Conservation (phyloP, 1,140 invertebrate species). For the Magallana ariakensis region DNA sequence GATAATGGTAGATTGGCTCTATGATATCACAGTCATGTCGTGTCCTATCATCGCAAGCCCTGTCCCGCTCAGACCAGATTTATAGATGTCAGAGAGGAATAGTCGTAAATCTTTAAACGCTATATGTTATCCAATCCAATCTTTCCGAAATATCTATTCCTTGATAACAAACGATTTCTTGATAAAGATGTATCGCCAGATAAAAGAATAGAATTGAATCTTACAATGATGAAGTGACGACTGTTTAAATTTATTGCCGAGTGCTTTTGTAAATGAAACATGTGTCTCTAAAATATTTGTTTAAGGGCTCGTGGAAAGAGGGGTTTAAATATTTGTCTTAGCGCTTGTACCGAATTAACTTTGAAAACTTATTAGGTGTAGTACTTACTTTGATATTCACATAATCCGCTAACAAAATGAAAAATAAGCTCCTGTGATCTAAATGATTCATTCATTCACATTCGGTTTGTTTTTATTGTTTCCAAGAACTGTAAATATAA, state of each 20-base stretch:
- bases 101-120: no score
- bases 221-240: background rate
- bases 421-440: background rate
- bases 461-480: background rate
- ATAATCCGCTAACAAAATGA: conserved; percentile 1
- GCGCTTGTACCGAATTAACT: background rate
- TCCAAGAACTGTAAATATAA: background rate
- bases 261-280: conserved; percentile 11
- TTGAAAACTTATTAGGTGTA: conserved; percentile 23
- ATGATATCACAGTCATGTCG: no score
- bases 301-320: background rate
- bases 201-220: background rate
- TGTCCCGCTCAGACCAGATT: no score
- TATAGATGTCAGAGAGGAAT: no score
- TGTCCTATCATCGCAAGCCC: no score
- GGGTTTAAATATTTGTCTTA: background rate
- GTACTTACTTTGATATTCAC: conserved; percentile 8
- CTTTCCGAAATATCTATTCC: background rate
- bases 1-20: no score
- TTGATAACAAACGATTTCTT: background rate
- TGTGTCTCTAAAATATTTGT: background rate
- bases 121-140: no score
- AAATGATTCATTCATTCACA: background rate
- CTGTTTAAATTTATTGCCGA: background rate
- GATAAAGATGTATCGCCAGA: background rate